Evolutionary conservation across 30 jellyfish, hydroid and myxozoan species (phyloP).

Genomic region (Hydractinia symbiolongicarpus): DNA sequence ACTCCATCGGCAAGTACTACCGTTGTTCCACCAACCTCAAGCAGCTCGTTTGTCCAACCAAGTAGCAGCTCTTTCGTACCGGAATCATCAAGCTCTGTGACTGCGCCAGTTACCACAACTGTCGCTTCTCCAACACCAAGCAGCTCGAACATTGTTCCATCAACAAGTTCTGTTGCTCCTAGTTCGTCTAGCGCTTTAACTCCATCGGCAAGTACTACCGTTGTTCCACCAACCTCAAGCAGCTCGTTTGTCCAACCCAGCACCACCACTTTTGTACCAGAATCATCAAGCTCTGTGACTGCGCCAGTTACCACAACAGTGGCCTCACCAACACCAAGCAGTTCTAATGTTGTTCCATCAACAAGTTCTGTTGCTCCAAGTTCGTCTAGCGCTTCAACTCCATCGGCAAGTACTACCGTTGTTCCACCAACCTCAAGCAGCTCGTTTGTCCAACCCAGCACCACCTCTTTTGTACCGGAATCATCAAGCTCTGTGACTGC

Average conservation of each 20-base stretch:
- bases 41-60: conserved; percentile 12
- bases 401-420: conserved; percentile 14
- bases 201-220: conserved; percentile 12
- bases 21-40: neutral
- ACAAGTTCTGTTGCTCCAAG: conserved; percentile 4
- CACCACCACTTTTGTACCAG: conserved; percentile 8
- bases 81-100: neutral
- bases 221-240: conserved; percentile 11
- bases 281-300: conserved; percentile 7
- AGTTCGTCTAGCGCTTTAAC: conserved; percentile 30
- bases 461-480: conserved; percentile 29
- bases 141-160: neutral
- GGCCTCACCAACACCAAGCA: conserved; percentile 23
- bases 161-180: conserved; percentile 20
- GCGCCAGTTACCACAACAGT: conserved; percentile 9
- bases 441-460: conserved; percentile 13
- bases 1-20: conserved; percentile 25
- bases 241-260: neutral
- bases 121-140: conserved; percentile 17
- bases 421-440: conserved; percentile 16
- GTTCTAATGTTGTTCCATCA: conserved; percentile 26
- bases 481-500: conserved; percentile 6
- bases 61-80: conserved; percentile 16
- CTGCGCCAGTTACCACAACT: conserved; percentile 14
- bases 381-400: conserved; percentile 17